Conservation (phyloP, 2,888 invertebrate species). For the Hemaris fuciformis region DNA sequence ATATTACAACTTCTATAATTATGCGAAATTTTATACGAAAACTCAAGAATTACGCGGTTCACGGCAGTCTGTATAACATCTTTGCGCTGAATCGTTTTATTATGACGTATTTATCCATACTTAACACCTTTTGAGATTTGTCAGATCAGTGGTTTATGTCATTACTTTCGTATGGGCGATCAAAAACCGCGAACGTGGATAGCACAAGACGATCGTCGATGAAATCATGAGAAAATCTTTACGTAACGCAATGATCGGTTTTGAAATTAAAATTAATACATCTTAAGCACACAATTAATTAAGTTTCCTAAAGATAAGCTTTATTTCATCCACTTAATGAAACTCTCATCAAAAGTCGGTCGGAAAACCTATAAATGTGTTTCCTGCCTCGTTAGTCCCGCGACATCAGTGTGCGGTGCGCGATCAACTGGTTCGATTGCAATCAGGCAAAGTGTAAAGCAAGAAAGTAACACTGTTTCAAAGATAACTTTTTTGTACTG, state of each 20-base stretch:
- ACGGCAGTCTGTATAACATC: not conserved
- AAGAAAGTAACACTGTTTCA: too few relatives aligned
- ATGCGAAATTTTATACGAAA: conserved; percentile 28
- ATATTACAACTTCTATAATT: conserved; percentile 35
- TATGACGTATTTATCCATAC: not conserved
- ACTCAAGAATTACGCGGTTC: conserved; percentile 10
- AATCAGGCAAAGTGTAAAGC: too few relatives aligned
- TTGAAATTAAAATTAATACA: too few relatives aligned
- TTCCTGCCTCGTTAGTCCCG: too few relatives aligned
- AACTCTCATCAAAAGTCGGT: too few relatives aligned
- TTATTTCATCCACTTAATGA: too few relatives aligned
- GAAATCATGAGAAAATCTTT: not conserved
- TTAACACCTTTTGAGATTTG: not conserved
- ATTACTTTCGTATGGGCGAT: not conserved
- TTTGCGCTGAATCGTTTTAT: not conserved
- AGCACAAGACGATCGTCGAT: not conserved
- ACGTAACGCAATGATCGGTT: not conserved
- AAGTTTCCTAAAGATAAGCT: too few relatives aligned
- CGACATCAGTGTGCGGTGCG: too few relatives aligned
- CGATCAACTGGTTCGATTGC: too few relatives aligned
- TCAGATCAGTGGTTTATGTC: not conserved
- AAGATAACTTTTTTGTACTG: too few relatives aligned
- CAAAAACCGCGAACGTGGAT: not conserved
- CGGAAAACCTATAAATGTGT: too few relatives aligned
- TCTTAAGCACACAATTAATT: too few relatives aligned